These are phyloP conservation scores for Himalopsyche phryganea DNA, from an alignment of 1,140 invertebrate species.

Conservation along the genomic window DNA sequence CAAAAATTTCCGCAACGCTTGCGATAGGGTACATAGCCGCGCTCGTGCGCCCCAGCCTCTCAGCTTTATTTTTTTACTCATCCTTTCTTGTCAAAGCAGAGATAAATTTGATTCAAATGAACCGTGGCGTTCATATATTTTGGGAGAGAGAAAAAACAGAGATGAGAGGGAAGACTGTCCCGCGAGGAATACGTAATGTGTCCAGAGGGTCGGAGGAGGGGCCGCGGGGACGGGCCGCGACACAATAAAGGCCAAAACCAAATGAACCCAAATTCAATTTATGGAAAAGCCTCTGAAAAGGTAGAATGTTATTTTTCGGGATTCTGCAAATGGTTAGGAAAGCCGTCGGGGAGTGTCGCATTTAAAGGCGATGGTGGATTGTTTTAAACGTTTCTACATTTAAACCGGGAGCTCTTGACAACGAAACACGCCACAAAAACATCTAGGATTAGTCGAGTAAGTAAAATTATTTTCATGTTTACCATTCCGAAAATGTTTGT, in stretches of 20 bases:
- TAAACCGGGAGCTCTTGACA: too few relatives aligned
- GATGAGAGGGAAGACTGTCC: background rate
- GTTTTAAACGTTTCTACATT: too few relatives aligned
- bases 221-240: background rate
- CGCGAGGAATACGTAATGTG: slow-evolving; percentile 25
- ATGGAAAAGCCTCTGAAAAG: slow-evolving; percentile 22
- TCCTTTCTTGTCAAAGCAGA: background rate
- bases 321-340: slow-evolving; percentile 17
- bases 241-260: slow-evolving; percentile 25
- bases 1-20: too few relatives aligned
- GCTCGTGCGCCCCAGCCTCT: too few relatives aligned
- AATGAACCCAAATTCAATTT: slow-evolving; percentile 29
- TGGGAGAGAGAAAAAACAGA: background rate
- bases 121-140: slow-evolving; percentile 11
- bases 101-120: slow-evolving; percentile 13
- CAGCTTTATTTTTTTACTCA: too few relatives aligned
- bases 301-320: slow-evolving; percentile 22
- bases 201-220: background rate
- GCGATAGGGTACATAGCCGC: too few relatives aligned
- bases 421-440: too few relatives aligned
- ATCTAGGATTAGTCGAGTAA: too few relatives aligned
- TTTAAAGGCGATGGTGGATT: too few relatives aligned
- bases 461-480: too few relatives aligned
- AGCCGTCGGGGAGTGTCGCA: too few relatives aligned
- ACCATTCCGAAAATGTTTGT: too few relatives aligned